Base-by-base conservation (phyloP, 2,888 invertebrate species). In the Temnothorax rugatulus region DNA sequence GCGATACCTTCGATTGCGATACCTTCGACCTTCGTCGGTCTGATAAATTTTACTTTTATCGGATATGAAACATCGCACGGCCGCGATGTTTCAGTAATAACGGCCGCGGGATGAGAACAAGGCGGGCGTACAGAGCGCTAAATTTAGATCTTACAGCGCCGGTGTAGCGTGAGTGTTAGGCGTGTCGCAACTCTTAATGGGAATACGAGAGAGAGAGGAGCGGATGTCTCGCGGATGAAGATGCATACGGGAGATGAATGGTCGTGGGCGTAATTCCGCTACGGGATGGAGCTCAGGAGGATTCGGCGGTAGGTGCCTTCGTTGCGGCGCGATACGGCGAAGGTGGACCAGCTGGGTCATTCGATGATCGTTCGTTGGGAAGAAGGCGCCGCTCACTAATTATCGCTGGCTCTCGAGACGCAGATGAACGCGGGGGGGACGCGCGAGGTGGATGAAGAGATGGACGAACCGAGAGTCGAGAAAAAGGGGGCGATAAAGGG, bases 341-440 rank as follows among this genome's bases (percentile, higher is more conserved):
- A 71, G 64, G 75, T 79, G 76, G 75, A 84, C 85, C 83, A 83
- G 82, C 85, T 86, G 88, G 89, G 86, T 88, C 90, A 88, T 91
- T 91, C 88, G 88, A 89, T 84, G 89, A 89, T 89, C 90, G 91
- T 88, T 91, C 89, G 85, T 88, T 87, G 89, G 86, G 88, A 88
- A 88, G 88, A 88, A 77, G 88, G 91, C 87, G 88, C 91, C 90
- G 91, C 91, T 93, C 92, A 92, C 92, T 93, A 93, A 93, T 93
- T 93, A 93, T 92, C 93, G 86, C 84, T 91, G 86, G 88, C 85
- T 88, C 68, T 85, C 82, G 84, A 87, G 84, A 85, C 89, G 88
- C 86, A 84, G 88, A 90, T 77, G 84, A 87, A 88, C 85, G 86
- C 84, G 88, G 84, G 83, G 84, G 87, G 75, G 85, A 81, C 74